Conservation (phyloP, 1,140 invertebrate species). For the Cyrtorhinus lividipennis region DNA sequence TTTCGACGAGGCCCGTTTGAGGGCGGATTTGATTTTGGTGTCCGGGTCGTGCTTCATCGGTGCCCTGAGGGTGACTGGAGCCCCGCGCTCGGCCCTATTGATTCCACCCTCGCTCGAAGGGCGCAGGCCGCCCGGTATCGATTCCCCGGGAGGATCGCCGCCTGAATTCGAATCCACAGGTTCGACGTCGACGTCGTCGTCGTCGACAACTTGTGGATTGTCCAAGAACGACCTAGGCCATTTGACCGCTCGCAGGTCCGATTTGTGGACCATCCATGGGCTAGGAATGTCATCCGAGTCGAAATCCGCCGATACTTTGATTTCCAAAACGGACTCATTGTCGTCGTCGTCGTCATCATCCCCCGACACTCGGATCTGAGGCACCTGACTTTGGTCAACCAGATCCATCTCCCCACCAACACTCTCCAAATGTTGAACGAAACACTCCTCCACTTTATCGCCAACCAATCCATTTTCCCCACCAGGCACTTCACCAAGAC, state of each 20-base stretch:
- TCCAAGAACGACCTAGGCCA: neutral
- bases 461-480: too few relatives aligned
- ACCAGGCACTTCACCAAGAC: neutral
- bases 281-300: neutral
- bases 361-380: neutral
- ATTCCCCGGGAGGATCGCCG: neutral
- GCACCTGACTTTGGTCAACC: neutral
- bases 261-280: neutral
- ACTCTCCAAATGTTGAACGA: neutral
- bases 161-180: neutral
- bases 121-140: neutral
- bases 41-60: neutral
- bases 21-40: conserved; percentile 33
- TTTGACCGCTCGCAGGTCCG: neutral
- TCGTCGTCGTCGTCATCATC: neutral
- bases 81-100: neutral
- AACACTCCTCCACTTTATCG: too few relatives aligned
- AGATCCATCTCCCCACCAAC: neutral
- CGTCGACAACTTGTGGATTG: neutral
- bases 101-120: neutral
- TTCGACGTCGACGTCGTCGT: neutral
- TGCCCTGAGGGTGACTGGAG: neutral
- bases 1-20: conserved; percentile 35
- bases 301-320: neutral
- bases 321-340: neutral